Conservation (phyloP, 2,113 vertebrate species). For the Cynocephalus volans region DNA sequence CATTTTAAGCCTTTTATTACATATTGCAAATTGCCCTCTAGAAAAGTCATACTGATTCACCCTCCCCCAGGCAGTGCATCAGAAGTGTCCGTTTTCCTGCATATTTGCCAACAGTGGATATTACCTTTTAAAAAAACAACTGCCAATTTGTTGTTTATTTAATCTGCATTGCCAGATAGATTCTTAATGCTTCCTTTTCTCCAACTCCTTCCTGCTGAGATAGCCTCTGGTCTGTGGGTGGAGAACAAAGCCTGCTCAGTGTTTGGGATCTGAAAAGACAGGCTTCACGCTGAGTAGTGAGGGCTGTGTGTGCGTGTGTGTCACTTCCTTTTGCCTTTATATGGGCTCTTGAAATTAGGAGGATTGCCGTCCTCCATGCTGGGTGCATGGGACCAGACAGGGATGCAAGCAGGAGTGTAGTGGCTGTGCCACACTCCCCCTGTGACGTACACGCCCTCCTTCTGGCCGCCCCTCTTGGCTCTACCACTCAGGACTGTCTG, state of each 20-base stretch:
- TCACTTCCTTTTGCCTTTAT: conserved; percentile 10
- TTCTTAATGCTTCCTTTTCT: not conserved
- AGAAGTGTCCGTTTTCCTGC: not conserved
- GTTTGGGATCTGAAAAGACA: conserved; percentile 9
- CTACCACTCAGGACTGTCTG: not conserved
- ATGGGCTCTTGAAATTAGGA: not conserved
- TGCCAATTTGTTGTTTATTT: conserved; percentile 46
- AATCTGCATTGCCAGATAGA: not conserved
- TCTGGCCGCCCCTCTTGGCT: not conserved
- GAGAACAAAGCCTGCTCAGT: conserved; percentile 55
- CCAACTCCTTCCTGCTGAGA: conserved; percentile 42
- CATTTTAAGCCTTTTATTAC: not conserved
- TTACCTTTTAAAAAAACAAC: not conserved
- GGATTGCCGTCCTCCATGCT: not conserved
- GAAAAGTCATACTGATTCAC: not conserved
- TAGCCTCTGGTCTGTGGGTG: not conserved
- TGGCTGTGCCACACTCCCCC: not conserved
- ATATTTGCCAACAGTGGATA: not conserved
- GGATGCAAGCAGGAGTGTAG: not conserved
- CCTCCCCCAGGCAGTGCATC: not conserved
- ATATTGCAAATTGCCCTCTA: not conserved
- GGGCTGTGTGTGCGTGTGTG: not conserved
- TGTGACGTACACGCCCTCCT: accelerated
- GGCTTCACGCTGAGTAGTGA: not conserved
- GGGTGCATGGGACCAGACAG: not conserved